Evolutionary conservation across 2,113 vertebrate genomes (phyloP).

Genomic region (Corythornis vintsioides): DNA sequence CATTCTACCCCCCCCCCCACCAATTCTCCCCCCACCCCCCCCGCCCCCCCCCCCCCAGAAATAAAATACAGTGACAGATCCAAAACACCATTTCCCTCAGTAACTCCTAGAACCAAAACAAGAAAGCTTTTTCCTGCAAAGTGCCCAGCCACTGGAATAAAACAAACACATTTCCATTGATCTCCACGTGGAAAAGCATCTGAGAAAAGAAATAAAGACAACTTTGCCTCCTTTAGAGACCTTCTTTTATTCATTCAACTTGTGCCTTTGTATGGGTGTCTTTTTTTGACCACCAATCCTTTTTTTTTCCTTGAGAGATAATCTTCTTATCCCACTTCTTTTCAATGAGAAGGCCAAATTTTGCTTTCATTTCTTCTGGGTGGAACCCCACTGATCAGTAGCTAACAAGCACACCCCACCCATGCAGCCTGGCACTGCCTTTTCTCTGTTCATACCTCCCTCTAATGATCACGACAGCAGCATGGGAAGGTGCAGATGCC

Average conservation of each 20-base stretch:
- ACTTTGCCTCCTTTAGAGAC: not conserved
- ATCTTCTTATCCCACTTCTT: not conserved
- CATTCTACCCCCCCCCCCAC: too few relatives aligned
- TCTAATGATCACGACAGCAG: not conserved
- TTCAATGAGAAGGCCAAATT: not conserved
- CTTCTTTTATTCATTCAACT: not conserved
- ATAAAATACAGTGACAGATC: not conserved
- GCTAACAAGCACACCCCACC: not conserved
- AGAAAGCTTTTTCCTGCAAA: conserved; percentile 1
- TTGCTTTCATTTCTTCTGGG: not conserved
- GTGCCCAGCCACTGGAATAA: conserved; percentile 13
- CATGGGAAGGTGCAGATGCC: not conserved
- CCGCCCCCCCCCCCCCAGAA: not conserved
- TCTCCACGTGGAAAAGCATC: not conserved
- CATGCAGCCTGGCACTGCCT: not conserved
- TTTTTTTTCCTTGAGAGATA: not conserved
- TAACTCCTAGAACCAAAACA: conserved; percentile 9
- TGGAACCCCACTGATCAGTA: not conserved
- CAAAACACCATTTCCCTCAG: not conserved
- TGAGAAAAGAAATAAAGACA: not conserved
- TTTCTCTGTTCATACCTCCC: not conserved
- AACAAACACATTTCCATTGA: not conserved
- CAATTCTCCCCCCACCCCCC: too few relatives aligned
- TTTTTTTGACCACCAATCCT: not conserved
- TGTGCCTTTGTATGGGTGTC: not conserved